Percentiles rank a stretch among this genome's conserved stretches.
phyloP scores from a whole-genome alignment of 2,113 vertebrate genomes.

The Ophthalmolycus amberensis region DNA sequence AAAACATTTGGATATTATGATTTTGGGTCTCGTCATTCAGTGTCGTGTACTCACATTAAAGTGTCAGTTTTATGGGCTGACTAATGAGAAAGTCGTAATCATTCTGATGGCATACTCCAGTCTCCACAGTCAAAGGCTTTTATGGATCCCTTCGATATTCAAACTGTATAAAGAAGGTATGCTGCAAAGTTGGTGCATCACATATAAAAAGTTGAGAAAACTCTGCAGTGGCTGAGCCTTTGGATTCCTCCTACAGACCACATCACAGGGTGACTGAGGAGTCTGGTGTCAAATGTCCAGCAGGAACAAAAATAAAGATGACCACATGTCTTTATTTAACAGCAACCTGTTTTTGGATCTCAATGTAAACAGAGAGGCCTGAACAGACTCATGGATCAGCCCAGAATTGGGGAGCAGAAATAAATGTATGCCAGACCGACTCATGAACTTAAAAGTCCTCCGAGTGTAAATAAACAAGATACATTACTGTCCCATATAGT shows the following conservation, averaged over 20 bases:
- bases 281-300: constrained; percentile 41
- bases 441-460: background rate
- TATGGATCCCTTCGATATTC: background rate
- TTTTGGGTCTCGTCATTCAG: background rate
- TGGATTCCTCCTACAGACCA: background rate
- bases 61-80: background rate
- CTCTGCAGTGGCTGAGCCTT: background rate
- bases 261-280: background rate
- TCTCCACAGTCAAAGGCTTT: background rate
- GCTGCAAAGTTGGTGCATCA: background rate
- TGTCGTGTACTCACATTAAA: background rate
- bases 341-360: background rate
- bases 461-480: background rate
- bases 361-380: background rate
- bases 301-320: constrained; percentile 45
- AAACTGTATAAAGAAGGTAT: background rate
- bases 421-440: background rate
- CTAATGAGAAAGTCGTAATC: background rate
- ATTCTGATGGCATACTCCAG: background rate
- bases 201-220: background rate
- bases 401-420: background rate
- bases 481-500: background rate
- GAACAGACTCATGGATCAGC: background rate
- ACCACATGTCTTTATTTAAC: constrained; percentile 5
- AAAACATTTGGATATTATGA: background rate